phyloP scores from a whole-genome alignment of 1,140 invertebrate genomes.

The Trachymyrmex septentrionalis region DNA sequence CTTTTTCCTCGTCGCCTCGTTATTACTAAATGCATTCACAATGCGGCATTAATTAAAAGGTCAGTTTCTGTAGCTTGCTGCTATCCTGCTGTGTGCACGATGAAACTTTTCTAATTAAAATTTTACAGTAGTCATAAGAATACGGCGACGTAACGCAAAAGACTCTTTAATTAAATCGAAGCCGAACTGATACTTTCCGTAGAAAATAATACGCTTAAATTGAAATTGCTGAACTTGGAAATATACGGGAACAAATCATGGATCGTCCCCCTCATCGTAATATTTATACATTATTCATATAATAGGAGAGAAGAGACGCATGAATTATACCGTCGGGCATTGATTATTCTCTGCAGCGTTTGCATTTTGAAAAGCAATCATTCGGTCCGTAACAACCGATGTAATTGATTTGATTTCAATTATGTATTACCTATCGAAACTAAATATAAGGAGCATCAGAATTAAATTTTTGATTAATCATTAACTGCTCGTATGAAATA shows the following conservation, averaged over 20 bases:
- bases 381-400: constrained; percentile 41
- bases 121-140: constrained; percentile 55
- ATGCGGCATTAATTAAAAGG: constrained; percentile 59
- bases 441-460: constrained; percentile 19
- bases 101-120: constrained; percentile 61
- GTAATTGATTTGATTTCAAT: constrained; percentile 52
- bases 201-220: constrained; percentile 47
- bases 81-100: constrained; percentile 33
- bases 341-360: constrained; percentile 50
- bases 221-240: constrained; percentile 13
- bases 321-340: constrained; percentile 44
- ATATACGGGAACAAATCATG: constrained; percentile 26
- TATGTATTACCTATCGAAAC: constrained; percentile 45
- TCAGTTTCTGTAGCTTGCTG: constrained; percentile 44
- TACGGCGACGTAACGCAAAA: constrained; percentile 1
- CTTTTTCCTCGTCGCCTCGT: constrained; percentile 53
- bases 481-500: neutral
- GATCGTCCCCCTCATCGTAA: neutral
- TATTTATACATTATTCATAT: constrained; percentile 53
- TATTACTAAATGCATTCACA: constrained; percentile 62
- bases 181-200: constrained; percentile 29
- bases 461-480: constrained; percentile 20
- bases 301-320: constrained; percentile 38
- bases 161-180: constrained; percentile 48
- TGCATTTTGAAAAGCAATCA: constrained; percentile 42